phyloP scores from a whole-genome alignment of 2,113 vertebrate genomes.

The Apteryx mantelli region DNA sequence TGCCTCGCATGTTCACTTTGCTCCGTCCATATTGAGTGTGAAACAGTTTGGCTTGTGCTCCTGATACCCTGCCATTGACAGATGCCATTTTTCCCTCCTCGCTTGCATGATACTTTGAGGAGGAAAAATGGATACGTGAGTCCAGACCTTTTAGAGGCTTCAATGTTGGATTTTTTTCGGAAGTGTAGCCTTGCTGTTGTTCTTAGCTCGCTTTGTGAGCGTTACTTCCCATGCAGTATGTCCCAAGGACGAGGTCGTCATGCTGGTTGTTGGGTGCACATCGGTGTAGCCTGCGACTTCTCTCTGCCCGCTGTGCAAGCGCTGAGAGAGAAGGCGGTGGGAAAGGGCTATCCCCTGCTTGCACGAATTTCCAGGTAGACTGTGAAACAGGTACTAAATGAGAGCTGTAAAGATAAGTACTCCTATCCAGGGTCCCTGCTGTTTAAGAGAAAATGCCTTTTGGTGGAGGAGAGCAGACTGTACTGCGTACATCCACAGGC shows the following conservation, averaged over 20 bases:
- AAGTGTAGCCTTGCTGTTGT: not conserved
- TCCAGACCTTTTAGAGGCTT: not conserved
- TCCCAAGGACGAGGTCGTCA: not conserved
- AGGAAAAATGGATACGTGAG: not conserved
- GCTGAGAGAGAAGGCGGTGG: not conserved
- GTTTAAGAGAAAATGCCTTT: not conserved
- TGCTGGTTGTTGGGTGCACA: not conserved
- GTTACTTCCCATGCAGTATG: not conserved
- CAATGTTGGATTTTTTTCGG: not conserved
- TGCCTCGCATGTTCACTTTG: not conserved
- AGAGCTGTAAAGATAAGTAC: not conserved
- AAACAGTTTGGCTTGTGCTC: not conserved
- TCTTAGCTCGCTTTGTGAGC: not conserved
- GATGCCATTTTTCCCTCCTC: not conserved
- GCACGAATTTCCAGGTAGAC: not conserved
- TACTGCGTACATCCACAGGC: not conserved
- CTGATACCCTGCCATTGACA: not conserved
- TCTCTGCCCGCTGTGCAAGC: not conserved
- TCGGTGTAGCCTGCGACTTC: not conserved
- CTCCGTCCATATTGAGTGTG: not conserved
- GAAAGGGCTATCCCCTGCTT: not conserved
- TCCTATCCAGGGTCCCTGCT: fast-evolving
- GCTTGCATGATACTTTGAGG: slow-evolving; percentile 20
- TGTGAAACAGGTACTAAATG: not conserved
- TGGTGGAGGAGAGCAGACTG: not conserved